Evolutionary conservation across 2,888 invertebrate genomes (phyloP), one percentile per base, ranked within the genome.

Genomic region (Spodoptera littoralis): DNA sequence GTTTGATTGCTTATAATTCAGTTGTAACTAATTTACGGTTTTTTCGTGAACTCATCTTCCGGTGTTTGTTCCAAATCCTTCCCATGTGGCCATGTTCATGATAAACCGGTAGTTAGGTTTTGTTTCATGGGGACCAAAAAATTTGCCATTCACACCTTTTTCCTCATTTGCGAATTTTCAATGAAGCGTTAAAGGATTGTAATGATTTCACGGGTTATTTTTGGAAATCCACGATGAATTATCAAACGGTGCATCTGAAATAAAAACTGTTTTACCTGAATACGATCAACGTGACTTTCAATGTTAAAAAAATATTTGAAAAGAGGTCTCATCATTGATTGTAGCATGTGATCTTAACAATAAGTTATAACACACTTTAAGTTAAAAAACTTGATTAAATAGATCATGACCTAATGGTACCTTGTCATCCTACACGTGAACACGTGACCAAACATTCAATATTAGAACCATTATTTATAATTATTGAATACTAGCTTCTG

Each of bases 11-110:
- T 66, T 84, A 74, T 77, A 77, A 84, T 65, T 72, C 76, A 68
- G 68, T 77, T 82, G 81, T 76, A 80, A 81, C 81, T 85, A 86
- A 86, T 86, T 82, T 62, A 45, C 76, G 51, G 50, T 73, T 87
- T 90, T 89, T 89, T 88, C 1, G 80, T 64, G 18, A 8, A 36
- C 22, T 58, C 65, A 62, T 79, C 81, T 84, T 88, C 88, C 87
- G 83, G 73, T 61, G 60, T 51, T 81, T 83, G 84, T 85, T 86
- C 85, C 79, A 83, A 82, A 64, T 72, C 84, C 84, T 87, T 86
- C 85, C 85, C 54, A 56, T n/a, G n/a, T n/a, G n/a, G n/a, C n/a
- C n/a, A n/a, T 79, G 80, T 79, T 78, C 80, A 65, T 82, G 83
- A 74, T 49, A 65, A 71, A 53, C 65, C 70, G 69, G 77, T 76